Percentiles rank a stretch among this genome's conserved stretches.
These are phyloP conservation scores for Lepidocyrtoides sp. DNA, from an alignment of 2,888 invertebrate genomes.

Conservation along the genomic window DNA sequence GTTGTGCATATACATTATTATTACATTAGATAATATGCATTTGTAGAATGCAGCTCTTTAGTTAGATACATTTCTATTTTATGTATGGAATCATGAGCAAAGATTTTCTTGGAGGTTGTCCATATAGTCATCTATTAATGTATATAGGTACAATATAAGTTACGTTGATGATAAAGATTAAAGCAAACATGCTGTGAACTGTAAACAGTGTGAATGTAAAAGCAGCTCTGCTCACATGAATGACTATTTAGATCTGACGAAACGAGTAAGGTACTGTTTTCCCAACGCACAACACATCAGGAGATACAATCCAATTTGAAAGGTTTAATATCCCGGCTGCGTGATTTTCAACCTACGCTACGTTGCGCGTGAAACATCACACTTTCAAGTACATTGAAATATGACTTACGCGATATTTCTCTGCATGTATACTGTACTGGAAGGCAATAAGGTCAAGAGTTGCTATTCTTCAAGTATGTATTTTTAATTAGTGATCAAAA, in stretches of 20 bases:
- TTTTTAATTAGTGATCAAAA: too few species aligned
- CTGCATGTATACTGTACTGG: too few species aligned
- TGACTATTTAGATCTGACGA: slow-evolving; percentile 8
- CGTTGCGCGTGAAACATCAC: background rate
- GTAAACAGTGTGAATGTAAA: background rate
- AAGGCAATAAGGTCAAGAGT: too few species aligned
- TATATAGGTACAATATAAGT: background rate
- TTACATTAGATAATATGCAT: too few species aligned
- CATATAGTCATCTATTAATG: too few species aligned
- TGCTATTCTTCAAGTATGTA: too few species aligned
- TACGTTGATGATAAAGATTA: background rate
- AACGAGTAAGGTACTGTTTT: slow-evolving; percentile 41
- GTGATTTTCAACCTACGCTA: slow-evolving; percentile 18
- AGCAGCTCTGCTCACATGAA: background rate
- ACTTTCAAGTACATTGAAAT: background rate
- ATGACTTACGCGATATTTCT: background rate
- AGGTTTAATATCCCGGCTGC: slow-evolving; percentile 49
- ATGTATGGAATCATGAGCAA: too few species aligned
- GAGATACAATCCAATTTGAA: slow-evolving; percentile 53
- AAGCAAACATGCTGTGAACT: background rate
- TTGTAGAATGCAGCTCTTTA: background rate
- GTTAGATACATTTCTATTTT: too few species aligned
- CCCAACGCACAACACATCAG: slow-evolving; percentile 56
- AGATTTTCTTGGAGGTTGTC: too few species aligned
- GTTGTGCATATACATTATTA: background rate